Percentiles rank a stretch among this genome's conserved stretches.
Evolutionary conservation across 2,113 vertebrate species (phyloP).

Genomic region (Macrotus californicus): DNA sequence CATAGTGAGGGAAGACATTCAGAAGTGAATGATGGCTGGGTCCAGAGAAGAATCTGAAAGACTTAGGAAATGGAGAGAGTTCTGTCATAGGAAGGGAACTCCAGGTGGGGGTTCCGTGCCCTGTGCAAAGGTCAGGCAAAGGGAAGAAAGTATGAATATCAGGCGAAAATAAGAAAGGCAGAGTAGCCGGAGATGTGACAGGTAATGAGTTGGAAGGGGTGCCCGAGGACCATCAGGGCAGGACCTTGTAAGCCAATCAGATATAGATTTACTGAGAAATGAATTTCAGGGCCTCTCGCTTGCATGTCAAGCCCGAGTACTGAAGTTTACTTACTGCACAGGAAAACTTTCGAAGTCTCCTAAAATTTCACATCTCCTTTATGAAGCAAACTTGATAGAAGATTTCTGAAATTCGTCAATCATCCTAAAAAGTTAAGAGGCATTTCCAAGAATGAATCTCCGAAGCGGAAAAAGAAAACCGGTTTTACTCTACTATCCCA

Average conservation of each 20-base stretch:
- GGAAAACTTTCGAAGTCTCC: neutral
- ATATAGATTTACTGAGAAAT: neutral
- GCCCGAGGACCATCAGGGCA: neutral
- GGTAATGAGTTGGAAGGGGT: neutral
- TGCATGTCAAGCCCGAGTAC: neutral
- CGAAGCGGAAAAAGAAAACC: neutral
- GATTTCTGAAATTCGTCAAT: neutral
- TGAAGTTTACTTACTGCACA: neutral
- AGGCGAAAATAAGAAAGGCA: neutral
- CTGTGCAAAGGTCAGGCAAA: neutral
- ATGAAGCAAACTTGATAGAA: neutral
- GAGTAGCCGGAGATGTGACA: fast-evolving
- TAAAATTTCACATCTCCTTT: neutral
- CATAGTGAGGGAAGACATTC: neutral
- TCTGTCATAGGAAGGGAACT: neutral
- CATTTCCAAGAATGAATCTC: neutral
- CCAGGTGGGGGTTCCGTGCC: neutral
- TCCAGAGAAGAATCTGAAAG: neutral
- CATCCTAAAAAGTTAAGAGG: neutral
- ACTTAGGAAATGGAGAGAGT: neutral
- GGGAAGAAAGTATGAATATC: neutral
- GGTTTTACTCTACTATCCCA: neutral
- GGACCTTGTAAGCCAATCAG: neutral
- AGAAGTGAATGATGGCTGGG: neutral
- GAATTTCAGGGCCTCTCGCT: neutral